A percentile compares a stretch with the other conserved stretches of the same genome.
These are phyloP conservation scores for Homarus americanus DNA, from an alignment of 1,140 invertebrate species.

Conservation along the genomic window DNA sequence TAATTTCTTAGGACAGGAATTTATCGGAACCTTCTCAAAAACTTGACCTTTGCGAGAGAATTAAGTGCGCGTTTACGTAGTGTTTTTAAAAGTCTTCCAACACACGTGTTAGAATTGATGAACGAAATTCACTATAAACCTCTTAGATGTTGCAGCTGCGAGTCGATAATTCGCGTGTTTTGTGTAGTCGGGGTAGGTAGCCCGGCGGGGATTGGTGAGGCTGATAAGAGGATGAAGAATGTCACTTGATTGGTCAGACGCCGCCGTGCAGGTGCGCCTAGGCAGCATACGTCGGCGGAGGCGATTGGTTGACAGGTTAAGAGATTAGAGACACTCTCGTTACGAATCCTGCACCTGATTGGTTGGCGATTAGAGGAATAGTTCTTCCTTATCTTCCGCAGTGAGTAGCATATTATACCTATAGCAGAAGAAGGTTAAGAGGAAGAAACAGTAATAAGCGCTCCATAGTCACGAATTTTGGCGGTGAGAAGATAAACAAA, in stretches of 20 bases:
- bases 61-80: not conserved
- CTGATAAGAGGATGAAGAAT: conserved; percentile 1
- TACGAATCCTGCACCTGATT: not conserved
- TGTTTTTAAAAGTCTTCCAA: not conserved
- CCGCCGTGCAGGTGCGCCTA: not conserved
- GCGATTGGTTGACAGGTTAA: not conserved
- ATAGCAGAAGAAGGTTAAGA: not conserved
- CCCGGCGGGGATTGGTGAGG: conserved; percentile 1
- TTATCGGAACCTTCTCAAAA: not conserved
- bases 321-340: not conserved
- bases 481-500: not conserved
- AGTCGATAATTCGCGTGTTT: not conserved
- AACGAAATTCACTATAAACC: conserved; percentile 2
- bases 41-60: not conserved
- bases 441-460: not conserved
- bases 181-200: not conserved
- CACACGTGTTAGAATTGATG: not conserved
- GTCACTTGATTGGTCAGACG: not conserved
- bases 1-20: not conserved
- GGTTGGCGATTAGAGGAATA: not conserved
- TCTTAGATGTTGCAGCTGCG: not conserved
- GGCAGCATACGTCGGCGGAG: not conserved
- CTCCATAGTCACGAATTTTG: not conserved
- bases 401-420: not conserved
- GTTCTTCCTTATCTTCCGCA: not conserved